These are phyloP conservation scores for Thymelicus lineola DNA, from an alignment of 2,888 invertebrate species.

Conservation along the genomic window DNA sequence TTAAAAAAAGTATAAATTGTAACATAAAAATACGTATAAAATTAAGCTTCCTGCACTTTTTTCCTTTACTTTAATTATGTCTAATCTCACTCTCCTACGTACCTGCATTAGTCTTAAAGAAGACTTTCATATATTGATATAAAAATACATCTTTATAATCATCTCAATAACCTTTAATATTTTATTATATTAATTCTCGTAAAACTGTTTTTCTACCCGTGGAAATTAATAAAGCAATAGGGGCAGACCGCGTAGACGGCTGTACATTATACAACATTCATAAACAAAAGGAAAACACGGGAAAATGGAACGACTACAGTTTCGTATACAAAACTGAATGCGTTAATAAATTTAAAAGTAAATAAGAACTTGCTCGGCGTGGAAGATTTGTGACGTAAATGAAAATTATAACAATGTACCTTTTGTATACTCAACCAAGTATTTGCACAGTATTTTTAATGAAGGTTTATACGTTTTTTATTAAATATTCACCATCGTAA, in stretches of 20 bases:
- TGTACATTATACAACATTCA: slow-evolving; percentile 36
- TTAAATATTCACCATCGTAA: no score
- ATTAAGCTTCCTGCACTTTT: no score
- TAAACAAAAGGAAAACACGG: slow-evolving; percentile 34
- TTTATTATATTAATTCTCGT: background rate
- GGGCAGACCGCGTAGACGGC: slow-evolving; percentile 13
- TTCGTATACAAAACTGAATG: slow-evolving; percentile 36
- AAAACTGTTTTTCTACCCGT: background rate
- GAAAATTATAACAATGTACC: background rate
- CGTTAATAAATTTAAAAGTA: slow-evolving; percentile 35
- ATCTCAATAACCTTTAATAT: no score
- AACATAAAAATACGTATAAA: no score
- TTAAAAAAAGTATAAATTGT: no score
- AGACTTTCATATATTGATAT: no score
- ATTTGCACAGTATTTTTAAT: background rate
- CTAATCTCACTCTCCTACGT: no score
- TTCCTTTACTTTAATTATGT: no score
- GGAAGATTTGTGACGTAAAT: background rate
- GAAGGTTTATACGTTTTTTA: no score
- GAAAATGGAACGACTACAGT: slow-evolving; percentile 33
- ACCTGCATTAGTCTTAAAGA: no score
- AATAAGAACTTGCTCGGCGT: slow-evolving; percentile 22
- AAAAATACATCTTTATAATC: no score
- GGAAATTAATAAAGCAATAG: slow-evolving; percentile 25
- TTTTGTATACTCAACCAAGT: background rate